Base-by-base conservation (phyloP, 2,797 vertebrate species). In the Eurystomus glaucurus region DNA sequence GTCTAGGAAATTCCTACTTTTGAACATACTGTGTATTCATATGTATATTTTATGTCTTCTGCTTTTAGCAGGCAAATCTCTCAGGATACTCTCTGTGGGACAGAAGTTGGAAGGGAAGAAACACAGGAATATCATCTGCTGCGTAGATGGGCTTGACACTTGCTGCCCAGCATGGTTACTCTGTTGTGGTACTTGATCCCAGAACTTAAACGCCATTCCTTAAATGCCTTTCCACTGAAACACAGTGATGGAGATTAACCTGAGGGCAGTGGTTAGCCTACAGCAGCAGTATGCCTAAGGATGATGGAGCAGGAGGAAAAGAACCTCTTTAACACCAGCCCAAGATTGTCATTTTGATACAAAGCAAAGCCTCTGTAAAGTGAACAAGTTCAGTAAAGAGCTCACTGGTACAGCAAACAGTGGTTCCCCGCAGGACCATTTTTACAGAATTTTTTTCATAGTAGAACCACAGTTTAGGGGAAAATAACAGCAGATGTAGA, bases 401-500 rank as follows among this genome's bases (percentile, higher is more conserved):
- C 29, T 82, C 54, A 9, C 50, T 52, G 70, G 65, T 1, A 60
- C 13, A 37, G 58, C 26, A 31, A 88, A 46, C 37, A 91, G 68
- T 18, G 46, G 68, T 75, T 96, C 72, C 82, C 76, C 23, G 1
- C 3, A 7, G 81, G 71, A 37, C 84, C 84, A 69, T 83, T 96
- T 93, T 75, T 78, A 41, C 41, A 92, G 90, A 89, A 29, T n/a
- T 79, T 95, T 97, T 95, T 96, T 97, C 89, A 0, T 91, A 93
- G 91, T 65, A 96, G 93, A 97, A 91, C 91, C 76, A 48, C 87
- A 95, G 22, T 97, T 93, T 90, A 90, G 87, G 64, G 45, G 78
- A 96, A 97, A 94, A 92, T 83, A 93, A 71, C 43, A 1, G 78
- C 94, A 95, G 81, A 66, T 22, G 46, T 85, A 94, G 89, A 74